phyloP scores from a whole-genome alignment of 2,797 vertebrate genomes.

The Manis crassicaudata region DNA sequence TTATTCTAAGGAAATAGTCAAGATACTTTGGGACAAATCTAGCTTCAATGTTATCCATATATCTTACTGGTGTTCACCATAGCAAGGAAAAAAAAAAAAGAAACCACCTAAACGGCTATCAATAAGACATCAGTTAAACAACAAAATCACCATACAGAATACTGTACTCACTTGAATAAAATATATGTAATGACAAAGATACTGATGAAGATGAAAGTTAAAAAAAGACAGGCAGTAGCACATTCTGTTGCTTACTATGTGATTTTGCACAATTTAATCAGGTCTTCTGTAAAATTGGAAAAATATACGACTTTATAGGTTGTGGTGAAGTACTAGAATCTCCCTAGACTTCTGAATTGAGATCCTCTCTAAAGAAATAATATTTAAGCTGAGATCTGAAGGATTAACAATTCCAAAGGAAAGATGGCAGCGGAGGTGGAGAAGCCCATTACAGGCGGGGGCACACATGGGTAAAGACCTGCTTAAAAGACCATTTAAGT shows the following conservation, averaged over 20 bases:
- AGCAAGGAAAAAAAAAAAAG: neutral
- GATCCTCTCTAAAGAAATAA: neutral
- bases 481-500: neutral
- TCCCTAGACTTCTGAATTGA: neutral
- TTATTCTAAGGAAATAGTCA: constrained; percentile 19
- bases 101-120: neutral
- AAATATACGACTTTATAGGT: neutral
- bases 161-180: neutral
- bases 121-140: neutral
- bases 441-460: neutral
- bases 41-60: neutral
- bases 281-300: neutral
- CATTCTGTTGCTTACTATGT: neutral
- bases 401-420: neutral
- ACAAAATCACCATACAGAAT: neutral
- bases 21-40: neutral
- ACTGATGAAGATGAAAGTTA: neutral
- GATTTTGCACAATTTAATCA: neutral
- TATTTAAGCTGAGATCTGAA: neutral
- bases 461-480: neutral
- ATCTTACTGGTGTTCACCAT: neutral
- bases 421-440: neutral
- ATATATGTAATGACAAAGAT: neutral
- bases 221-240: constrained; percentile 23
- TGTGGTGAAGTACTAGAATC: neutral